Evolutionary conservation across 2,888 invertebrate genomes (phyloP), one percentile per base, ranked within the genome.

Genomic region (Tiliacea aurago): DNA sequence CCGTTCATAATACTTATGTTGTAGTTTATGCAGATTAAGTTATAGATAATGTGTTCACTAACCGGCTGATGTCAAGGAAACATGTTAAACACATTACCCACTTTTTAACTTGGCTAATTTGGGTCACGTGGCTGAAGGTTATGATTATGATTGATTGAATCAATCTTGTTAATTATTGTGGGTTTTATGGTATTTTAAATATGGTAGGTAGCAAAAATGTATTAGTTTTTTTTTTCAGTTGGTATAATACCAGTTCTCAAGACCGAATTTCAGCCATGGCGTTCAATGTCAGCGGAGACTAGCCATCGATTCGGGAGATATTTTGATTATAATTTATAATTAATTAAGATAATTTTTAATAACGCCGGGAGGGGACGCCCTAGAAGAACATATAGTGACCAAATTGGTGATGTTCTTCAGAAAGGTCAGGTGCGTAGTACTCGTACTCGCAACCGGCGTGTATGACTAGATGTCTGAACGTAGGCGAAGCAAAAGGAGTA

Each of bases 31-130:
- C 77, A 84, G 58, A 80, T 73, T 59, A n/a, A 63, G 28, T 11
- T 28, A 58, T 37, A 58, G 65, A 68, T 80, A 70, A 53, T 51
- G 18, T 49, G 58, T 1, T 28, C 9, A 55, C 13, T 74, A 59
- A 68, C 18, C 59, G 20, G 56, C 58, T 20, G 73, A 53, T 68
- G 78, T 83, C 73, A 84, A 84, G 83, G 81, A n/a, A 49, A 64
- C 23, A 18, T 72, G 45, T 65, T 47, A 67, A 77, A 84, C 56
- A 37, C 71, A 67, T 70, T 58, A 64, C 73, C 73, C 13, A 45
- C 56, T 78, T 81, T 81, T 78, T 66, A 63, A 69, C 61, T 28
- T 61, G 59, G 70, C 62, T 75, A 69, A 80, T 84, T 83, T 74
- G 49, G 72, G 81, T 83, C 70, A 75, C 15, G 67, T 78, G 53